Evolutionary conservation across 2,797 vertebrate species (phyloP).

Genomic region (Triplophysa yarkandensis): DNA sequence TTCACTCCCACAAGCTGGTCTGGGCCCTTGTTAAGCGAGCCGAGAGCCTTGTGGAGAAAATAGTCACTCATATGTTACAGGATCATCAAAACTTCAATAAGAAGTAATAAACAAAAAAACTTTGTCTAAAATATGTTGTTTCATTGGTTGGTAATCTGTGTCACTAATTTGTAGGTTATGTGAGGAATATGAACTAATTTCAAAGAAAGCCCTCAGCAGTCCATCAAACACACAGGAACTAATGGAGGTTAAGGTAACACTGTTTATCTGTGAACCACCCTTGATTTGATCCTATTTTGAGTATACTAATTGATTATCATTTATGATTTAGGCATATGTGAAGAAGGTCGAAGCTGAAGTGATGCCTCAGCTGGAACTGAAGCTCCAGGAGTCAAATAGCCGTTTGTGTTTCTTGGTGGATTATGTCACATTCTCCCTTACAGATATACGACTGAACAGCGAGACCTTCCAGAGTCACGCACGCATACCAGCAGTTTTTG

Average conservation of each 20-base stretch:
- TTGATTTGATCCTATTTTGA: background rate
- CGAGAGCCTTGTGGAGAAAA: slow-evolving; percentile 75
- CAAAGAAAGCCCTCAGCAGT: slow-evolving; percentile 80
- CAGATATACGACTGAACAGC: slow-evolving; percentile 77
- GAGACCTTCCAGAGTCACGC: slow-evolving; percentile 79
- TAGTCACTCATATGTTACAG: slow-evolving; percentile 75
- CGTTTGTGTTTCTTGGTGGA: slow-evolving; percentile 80
- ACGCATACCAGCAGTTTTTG: slow-evolving; percentile 84
- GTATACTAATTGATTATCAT: background rate
- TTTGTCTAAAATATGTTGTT: background rate
- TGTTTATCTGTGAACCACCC: background rate
- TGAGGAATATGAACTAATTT: slow-evolving; percentile 83
- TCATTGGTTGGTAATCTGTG: background rate
- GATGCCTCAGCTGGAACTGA: slow-evolving; percentile 77
- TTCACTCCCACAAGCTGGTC: slow-evolving; percentile 82
- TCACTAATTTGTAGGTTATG: slow-evolving; percentile 77
- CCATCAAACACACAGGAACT: slow-evolving; percentile 83
- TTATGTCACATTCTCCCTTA: slow-evolving; percentile 72
- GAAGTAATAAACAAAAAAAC: slow-evolving; percentile 57
- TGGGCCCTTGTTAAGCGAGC: slow-evolving; percentile 75
- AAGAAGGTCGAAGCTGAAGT: slow-evolving; percentile 73
- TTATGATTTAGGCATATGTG: slow-evolving; percentile 71
- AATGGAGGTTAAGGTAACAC: slow-evolving; percentile 84
- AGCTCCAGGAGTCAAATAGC: slow-evolving; percentile 74
- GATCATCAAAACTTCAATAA: slow-evolving; percentile 78